Conservation (phyloP, 2,888 invertebrate genomes). For the Tetranychus truncatus region DNA sequence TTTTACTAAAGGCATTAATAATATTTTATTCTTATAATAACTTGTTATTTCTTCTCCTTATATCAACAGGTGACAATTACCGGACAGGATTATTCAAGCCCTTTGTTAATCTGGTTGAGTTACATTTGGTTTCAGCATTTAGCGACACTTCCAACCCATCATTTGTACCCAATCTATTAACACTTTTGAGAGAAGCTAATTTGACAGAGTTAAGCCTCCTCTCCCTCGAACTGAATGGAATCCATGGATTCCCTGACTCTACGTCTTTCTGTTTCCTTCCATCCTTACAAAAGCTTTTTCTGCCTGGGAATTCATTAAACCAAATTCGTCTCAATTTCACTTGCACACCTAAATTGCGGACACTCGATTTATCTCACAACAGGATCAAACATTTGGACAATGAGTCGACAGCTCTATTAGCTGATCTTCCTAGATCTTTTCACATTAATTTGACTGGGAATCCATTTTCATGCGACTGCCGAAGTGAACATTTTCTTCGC, state of each 20-base stretch:
- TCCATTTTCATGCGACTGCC: conserved; percentile 47
- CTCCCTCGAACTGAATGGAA: conserved; percentile 57
- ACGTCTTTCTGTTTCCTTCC: conserved; percentile 52
- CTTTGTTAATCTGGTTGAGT: conserved; percentile 43
- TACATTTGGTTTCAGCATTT: conserved; percentile 55
- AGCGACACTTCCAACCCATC: conserved; percentile 31
- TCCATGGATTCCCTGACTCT: conserved; percentile 44
- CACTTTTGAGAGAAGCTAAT: conserved; percentile 47
- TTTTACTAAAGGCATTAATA: too few species aligned
- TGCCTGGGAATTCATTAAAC: conserved; percentile 40
- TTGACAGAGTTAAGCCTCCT: conserved; percentile 47
- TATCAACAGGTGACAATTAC: conserved; percentile 34
- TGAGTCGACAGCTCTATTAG: conserved; percentile 36
- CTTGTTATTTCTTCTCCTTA: neutral
- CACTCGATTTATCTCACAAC: conserved; percentile 50
- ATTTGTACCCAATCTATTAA: conserved; percentile 30
- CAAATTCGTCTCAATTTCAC: conserved; percentile 45
- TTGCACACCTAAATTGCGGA: conserved; percentile 46
- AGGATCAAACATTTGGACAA: conserved; percentile 42
- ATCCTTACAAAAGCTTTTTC: conserved; percentile 45
- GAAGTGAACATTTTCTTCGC: conserved; percentile 41
- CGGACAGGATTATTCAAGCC: conserved; percentile 36
- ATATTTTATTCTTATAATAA: neutral
- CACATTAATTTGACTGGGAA: conserved; percentile 47
- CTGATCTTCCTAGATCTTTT: conserved; percentile 39